Conservation (phyloP, 1,140 invertebrate genomes). For the Pseudobourletiella spinata region DNA sequence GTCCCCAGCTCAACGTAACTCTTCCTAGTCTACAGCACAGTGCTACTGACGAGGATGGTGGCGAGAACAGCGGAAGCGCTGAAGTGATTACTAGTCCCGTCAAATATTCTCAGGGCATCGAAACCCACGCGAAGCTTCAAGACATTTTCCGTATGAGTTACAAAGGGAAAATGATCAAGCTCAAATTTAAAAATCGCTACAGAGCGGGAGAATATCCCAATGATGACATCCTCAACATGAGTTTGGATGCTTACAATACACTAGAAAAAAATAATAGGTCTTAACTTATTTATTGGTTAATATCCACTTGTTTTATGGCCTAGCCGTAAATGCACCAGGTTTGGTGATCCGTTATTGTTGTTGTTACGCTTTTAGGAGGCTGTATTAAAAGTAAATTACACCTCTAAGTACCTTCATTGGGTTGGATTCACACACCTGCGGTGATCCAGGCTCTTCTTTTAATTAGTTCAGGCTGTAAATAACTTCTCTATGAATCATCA, state of each 20-base stretch:
- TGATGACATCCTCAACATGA: constrained; percentile 12
- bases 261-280: no score
- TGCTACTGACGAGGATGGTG: neutral
- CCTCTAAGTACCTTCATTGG: no score
- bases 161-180: neutral
- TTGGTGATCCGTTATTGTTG: no score
- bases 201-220: constrained; percentile 1
- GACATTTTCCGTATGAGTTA: neutral
- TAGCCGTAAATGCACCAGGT: no score
- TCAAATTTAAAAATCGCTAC: constrained; percentile 2
- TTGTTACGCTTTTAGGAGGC: no score
- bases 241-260: neutral
- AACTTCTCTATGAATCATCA: no score
- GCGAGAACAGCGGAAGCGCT: neutral
- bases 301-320: no score
- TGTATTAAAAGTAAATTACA: no score
- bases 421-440: no score
- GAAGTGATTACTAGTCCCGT: neutral
- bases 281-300: no score
- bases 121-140: neutral
- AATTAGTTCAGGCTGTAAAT: no score
- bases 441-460: no score
- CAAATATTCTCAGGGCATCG: neutral
- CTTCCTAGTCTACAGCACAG: neutral
- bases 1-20: neutral